Evolutionary conservation across 2,888 invertebrate genomes (phyloP).

Genomic region (Campoplex capitator): DNA sequence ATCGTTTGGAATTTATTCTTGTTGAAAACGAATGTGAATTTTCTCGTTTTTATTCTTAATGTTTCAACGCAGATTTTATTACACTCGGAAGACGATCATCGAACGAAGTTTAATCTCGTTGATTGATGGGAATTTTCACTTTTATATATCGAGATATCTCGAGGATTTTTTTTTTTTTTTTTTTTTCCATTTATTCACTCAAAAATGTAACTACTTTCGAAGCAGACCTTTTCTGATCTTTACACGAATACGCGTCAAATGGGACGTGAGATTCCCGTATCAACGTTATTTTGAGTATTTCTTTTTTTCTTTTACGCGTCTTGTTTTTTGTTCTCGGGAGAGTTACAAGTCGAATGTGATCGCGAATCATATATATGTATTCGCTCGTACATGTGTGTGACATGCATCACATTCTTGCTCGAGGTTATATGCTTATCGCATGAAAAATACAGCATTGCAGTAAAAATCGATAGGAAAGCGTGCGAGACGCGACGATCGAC

Average conservation of each 20-base stretch:
- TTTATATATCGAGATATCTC: too few species aligned
- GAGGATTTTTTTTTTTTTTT: too few species aligned
- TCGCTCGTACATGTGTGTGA: background rate
- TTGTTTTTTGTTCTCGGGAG: background rate
- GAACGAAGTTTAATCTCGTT: too few species aligned
- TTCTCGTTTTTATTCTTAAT: too few species aligned
- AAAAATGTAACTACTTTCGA: background rate
- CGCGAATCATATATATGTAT: background rate
- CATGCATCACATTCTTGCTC: conserved; percentile 13
- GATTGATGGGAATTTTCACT: too few species aligned
- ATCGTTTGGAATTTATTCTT: background rate
- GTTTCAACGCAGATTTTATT: too few species aligned
- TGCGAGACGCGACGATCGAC: background rate
- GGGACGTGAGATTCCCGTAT: background rate
- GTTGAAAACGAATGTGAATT: background rate
- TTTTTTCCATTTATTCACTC: background rate
- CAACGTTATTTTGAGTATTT: background rate
- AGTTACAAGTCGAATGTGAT: background rate
- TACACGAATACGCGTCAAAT: too few species aligned
- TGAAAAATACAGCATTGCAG: conserved; percentile 40
- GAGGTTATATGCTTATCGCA: conserved; percentile 1
- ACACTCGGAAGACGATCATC: too few species aligned
- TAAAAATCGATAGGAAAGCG: conserved; percentile 17
- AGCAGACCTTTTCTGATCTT: too few species aligned
- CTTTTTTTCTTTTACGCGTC: background rate